Base-by-base conservation (phyloP, 1,140 invertebrate species). In the Rhizoglyphus robini region DNA sequence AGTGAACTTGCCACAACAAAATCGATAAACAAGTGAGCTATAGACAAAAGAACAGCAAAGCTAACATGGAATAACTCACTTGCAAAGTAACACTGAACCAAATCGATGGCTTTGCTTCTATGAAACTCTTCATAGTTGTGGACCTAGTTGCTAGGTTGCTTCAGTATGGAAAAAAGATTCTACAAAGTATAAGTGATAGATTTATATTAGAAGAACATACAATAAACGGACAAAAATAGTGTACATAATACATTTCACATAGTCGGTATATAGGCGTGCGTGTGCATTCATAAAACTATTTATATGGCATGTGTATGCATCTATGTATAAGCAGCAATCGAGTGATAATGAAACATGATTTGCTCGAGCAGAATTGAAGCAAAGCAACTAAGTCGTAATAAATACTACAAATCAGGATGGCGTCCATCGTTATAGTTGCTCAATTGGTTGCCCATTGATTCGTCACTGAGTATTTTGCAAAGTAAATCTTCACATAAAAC, bases 201-300 rank as follows among this genome's bases (percentile, higher is more conserved):
- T 54, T 11, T 54, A 54, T 23, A 54, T 41, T 41, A 41, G 8
- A 41, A 11, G 36, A 41, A 41, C 8, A 41, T 8, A 41, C 36
- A 18, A 41, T 18, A 18, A 41, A 41, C 36, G 36, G 18, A 54
- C 8, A 32, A 8, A 32, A 15, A 32, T 8, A 11, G 51, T 54
- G 51, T 54, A 54, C 51, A 54, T 54, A 54, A 54, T 54, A 54
- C 51, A 54, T 8, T 54, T 54, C 51, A 25, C 51, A 54, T 54
- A 25, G 51, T 15, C 51, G 51, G 51, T 27, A 54, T 27, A 54
- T 11, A 32, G 23, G 51, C 51, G 51, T 54, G 51, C 51, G 51
- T 8, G 51, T 54, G 51, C 51, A 54, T 54, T 54, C 51, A 54
- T 54, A 54, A 54, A 54, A 54, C 36, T 41, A 41, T 41, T 41